These are phyloP conservation scores for Melanostigma gelatinosum DNA, from an alignment of 2,113 vertebrate species.

Conservation along the genomic window DNA sequence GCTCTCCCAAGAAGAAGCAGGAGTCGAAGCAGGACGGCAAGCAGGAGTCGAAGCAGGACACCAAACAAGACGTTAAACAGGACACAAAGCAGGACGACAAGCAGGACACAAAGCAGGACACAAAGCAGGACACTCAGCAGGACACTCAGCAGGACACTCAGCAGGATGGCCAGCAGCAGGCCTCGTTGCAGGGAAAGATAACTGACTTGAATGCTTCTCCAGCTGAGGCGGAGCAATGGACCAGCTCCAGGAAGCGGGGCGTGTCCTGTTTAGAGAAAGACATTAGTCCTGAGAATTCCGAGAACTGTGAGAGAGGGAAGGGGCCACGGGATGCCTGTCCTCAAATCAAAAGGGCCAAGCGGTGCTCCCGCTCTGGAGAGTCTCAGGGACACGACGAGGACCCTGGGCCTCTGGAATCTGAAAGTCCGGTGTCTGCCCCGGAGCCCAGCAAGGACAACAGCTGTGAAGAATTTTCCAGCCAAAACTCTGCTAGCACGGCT, in stretches of 20 bases:
- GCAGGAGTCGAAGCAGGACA: constrained; percentile 70
- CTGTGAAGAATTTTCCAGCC: constrained; percentile 85
- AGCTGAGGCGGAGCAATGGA: constrained; percentile 86
- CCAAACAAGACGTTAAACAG: constrained; percentile 83
- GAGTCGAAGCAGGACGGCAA: constrained; percentile 76
- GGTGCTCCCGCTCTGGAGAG: constrained; percentile 90
- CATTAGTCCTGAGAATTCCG: constrained; percentile 85
- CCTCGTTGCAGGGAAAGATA: constrained; percentile 84
- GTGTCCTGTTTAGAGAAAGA: constrained; percentile 92
- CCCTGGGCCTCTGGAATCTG: constrained; percentile 78
- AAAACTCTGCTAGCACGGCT: constrained; percentile 85
- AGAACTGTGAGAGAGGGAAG: constrained; percentile 87
- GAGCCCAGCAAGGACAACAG: constrained; percentile 80
- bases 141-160: constrained; percentile 38
- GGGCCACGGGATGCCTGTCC: constrained; percentile 84
- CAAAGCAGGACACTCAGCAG: constrained; percentile 80
- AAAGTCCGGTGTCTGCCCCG: constrained; percentile 83
- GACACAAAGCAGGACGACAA: constrained; percentile 77
- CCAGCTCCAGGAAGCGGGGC: constrained; percentile 90
- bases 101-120: constrained; percentile 64
- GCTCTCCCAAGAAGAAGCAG: constrained; percentile 96
- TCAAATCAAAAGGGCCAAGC: constrained; percentile 91
- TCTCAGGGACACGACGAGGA: constrained; percentile 89
- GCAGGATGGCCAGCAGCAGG: constrained; percentile 75
- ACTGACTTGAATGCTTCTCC: constrained; percentile 83